Evolutionary conservation across 2,797 vertebrate species (phyloP), one percentile per base, ranked within the genome.

Genomic region (Alectoris magna): DNA sequence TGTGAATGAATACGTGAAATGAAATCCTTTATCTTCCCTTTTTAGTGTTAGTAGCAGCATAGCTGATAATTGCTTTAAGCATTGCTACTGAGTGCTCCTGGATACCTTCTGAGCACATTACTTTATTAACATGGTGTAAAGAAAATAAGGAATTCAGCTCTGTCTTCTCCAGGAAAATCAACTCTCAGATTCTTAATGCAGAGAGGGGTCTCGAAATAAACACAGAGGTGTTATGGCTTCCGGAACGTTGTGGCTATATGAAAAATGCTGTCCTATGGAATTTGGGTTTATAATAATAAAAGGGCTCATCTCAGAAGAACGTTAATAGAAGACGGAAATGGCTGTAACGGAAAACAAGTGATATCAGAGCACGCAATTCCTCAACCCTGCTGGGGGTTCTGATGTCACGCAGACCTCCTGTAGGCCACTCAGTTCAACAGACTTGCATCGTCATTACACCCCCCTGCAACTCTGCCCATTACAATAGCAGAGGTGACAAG

Each of bases 401-500:
- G 60, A 18, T 56, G 75, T 70, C 68, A 79, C 23, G 66, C 24
- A 38, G 70, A 23, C 11, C 6, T 9, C 55, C 23, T 74, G 41
- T 53, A 62, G 58, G 4, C 1, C 43, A 39, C 48, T 39, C 72
- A 51, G 41, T 38, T 88, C 66, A 36, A 15, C 26, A 39, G 27
- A 39, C 46, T 81, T 4, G 1, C 79, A 7, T 14, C 59, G 59
- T 58, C 79, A 13, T 66, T 51, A 21, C 17, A 58, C 46, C 49
- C 75, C 75, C 55, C 73, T 71, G 75, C 72, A 34, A 11, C 27
- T 59, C 55, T 44, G 29, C 77, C 88, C 59, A 5, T 53, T 39
- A 6, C 70, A 67, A 60, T 49, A 84, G 84, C 59, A 76, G 92
- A 86, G 60, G 70, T 82, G 74, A 67, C 56, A 76, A 67, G 22